Conservation (phyloP, 1,140 invertebrate genomes). For the Harpegnathos saltator region DNA sequence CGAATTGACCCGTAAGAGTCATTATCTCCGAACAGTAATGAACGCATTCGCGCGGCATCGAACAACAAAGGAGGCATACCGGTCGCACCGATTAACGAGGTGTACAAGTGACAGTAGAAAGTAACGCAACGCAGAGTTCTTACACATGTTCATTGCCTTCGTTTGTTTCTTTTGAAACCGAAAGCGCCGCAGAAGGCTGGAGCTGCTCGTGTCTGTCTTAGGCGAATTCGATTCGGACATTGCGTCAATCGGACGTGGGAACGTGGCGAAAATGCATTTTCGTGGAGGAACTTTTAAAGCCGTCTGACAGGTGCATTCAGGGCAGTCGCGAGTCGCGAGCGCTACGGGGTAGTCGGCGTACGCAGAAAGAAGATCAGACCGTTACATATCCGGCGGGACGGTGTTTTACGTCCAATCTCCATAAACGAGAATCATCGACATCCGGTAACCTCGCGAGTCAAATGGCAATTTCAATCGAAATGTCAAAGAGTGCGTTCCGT, state of each 20-base stretch:
- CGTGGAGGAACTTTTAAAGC: slow-evolving; percentile 62
- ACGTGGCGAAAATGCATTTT: slow-evolving; percentile 67
- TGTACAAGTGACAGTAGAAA: slow-evolving; percentile 8
- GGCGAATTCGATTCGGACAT: slow-evolving; percentile 81
- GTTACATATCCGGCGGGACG: slow-evolving; percentile 28
- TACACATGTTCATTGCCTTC: slow-evolving; percentile 81
- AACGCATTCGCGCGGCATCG: no score
- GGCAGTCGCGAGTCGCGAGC: slow-evolving; percentile 55
- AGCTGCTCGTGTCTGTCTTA: slow-evolving; percentile 76
- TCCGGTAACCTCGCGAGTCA: background rate
- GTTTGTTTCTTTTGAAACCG: slow-evolving; percentile 81
- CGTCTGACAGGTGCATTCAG: slow-evolving; percentile 70
- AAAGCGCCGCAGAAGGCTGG: slow-evolving; percentile 80
- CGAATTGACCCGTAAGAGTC: no score
- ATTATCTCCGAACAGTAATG: no score
- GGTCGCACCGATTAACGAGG: slow-evolving; percentile 5
- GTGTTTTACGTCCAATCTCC: slow-evolving; percentile 42
- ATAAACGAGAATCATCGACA: background rate
- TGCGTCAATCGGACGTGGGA: slow-evolving; percentile 70
- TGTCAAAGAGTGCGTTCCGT: no score
- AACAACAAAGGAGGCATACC: slow-evolving; percentile 31
- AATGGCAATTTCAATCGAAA: background rate
- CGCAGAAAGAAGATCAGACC: slow-evolving; percentile 9
- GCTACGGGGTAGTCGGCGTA: slow-evolving; percentile 29
- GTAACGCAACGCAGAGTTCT: slow-evolving; percentile 56